A percentile compares a stretch with the other conserved stretches of the same genome.
Evolutionary conservation across 2,888 invertebrate species (phyloP).

Genomic region (Ctenicera cuprea): DNA sequence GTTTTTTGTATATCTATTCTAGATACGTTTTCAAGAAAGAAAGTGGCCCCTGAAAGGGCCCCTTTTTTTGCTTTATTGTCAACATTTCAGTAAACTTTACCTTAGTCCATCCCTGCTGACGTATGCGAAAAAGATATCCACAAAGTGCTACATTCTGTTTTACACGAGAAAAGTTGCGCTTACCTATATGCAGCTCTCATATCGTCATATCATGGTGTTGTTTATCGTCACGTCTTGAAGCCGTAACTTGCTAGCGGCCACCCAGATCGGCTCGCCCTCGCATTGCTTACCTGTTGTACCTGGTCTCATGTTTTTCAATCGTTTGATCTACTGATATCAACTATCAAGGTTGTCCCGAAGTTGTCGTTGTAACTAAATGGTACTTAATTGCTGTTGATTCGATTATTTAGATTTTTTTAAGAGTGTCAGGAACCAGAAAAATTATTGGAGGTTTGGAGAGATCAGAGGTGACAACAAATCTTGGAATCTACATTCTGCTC

Average conservation of each 20-base stretch:
- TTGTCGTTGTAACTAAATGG: slow-evolving; percentile 52
- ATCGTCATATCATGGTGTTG: slow-evolving; percentile 52
- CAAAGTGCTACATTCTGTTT: slow-evolving; percentile 50
- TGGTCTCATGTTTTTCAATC: slow-evolving; percentile 52
- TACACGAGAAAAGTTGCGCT: slow-evolving; percentile 46
- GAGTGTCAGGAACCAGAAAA: slow-evolving; percentile 18
- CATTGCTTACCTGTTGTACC: slow-evolving; percentile 48
- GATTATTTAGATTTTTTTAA: slow-evolving; percentile 39
- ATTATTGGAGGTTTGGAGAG: not conserved
- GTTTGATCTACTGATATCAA: slow-evolving; percentile 53
- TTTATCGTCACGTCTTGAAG: slow-evolving; percentile 54
- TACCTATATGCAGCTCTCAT: slow-evolving; percentile 50
- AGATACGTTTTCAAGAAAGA: no score
- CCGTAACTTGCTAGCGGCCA: slow-evolving; percentile 52
- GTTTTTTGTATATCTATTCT: no score
- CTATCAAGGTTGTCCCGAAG: slow-evolving; percentile 50
- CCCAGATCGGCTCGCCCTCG: slow-evolving; percentile 54
- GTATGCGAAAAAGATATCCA: slow-evolving; percentile 37
- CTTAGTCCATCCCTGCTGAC: slow-evolving; percentile 29
- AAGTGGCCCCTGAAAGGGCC: no score
- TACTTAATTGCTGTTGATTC: slow-evolving; percentile 51
- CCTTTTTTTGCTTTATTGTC: no score
- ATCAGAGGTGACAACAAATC: no score
- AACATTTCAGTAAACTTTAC: no score
- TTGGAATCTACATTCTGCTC: no score